Evolutionary conservation across 2,113 vertebrate genomes (phyloP).

Genomic region (Perognathus longimembris): DNA sequence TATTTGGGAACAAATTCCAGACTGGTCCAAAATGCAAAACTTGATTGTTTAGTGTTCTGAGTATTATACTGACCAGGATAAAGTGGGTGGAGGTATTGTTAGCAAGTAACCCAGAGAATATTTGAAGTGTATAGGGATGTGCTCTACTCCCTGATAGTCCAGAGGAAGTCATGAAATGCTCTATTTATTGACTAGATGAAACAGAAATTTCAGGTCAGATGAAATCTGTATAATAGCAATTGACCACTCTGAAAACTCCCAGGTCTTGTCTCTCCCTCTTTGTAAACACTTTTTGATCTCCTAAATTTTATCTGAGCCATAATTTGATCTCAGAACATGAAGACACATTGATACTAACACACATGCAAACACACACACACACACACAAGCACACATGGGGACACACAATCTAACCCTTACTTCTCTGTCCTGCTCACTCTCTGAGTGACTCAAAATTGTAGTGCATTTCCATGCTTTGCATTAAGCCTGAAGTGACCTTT

Average conservation of each 20-base stretch:
- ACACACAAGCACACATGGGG: no score
- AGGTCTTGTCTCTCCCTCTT: background rate
- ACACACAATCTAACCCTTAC: background rate
- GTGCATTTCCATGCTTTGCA: background rate
- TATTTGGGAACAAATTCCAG: background rate
- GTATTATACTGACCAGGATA: background rate
- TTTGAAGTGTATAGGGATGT: background rate
- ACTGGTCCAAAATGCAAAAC: background rate
- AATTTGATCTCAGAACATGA: background rate
- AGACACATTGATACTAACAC: background rate
- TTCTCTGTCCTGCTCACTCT: background rate
- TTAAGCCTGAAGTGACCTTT: background rate
- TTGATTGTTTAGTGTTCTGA: background rate
- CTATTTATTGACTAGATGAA: background rate
- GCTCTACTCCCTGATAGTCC: no score
- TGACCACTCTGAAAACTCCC: no score
- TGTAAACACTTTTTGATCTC: background rate
- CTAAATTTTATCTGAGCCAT: background rate
- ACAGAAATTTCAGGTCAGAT: background rate
- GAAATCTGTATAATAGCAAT: background rate
- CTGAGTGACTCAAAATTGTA: background rate
- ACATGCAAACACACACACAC: no score
- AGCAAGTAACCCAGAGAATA: background rate
- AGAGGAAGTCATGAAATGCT: background rate
- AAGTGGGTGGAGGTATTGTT: background rate